Evolutionary conservation across 2,113 vertebrate species (phyloP).

Genomic region (Corydoras sp.): DNA sequence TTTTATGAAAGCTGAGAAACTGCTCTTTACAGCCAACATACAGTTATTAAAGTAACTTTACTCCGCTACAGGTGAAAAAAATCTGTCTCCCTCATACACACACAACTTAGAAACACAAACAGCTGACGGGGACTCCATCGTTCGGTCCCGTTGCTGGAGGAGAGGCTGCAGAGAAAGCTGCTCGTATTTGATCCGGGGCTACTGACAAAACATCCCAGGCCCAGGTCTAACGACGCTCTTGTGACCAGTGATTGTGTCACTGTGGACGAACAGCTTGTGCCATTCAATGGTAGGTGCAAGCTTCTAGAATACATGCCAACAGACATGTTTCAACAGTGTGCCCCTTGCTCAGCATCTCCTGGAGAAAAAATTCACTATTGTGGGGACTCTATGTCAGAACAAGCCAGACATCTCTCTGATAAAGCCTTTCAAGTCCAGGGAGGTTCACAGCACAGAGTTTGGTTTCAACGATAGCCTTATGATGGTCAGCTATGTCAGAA

Average conservation of each 20-base stretch:
- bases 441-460: too few species aligned
- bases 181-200: too few species aligned
- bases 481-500: neutral
- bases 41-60: too few species aligned
- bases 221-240: neutral
- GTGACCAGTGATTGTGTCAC: neutral
- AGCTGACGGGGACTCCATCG: too few species aligned
- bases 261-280: neutral
- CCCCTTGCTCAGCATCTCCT: slow-evolving; percentile 1
- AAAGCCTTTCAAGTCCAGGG: slow-evolving; percentile 2
- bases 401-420: neutral
- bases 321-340: neutral
- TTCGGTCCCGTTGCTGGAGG: too few species aligned
- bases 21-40: too few species aligned
- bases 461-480: neutral
- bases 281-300: neutral
- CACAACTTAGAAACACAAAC: too few species aligned
- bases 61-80: too few species aligned
- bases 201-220: too few species aligned
- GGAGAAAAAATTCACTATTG: neutral
- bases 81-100: too few species aligned
- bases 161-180: too few species aligned
- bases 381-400: neutral
- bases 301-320: neutral
- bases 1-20: too few species aligned